Base-by-base conservation (phyloP, 2,888 invertebrate genomes). In the Melangyna quadrimaculata region DNA sequence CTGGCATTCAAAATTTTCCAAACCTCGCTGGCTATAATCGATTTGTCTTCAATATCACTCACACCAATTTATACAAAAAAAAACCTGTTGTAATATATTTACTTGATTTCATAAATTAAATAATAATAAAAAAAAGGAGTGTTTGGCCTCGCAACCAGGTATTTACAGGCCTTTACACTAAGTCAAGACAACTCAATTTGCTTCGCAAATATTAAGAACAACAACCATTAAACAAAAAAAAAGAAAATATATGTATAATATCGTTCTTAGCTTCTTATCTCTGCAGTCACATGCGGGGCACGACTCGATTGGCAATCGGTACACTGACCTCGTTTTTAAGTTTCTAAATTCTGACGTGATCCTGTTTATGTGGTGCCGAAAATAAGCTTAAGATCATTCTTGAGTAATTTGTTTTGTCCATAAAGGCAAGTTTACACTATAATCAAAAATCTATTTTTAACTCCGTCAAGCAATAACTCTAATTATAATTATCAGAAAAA, bases 261-360 rank as follows among this genome's bases (percentile, higher is more conserved):
- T 40, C n/a, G 6, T 65, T 65, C n/a, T 45, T 29, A 65, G 29
- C 24, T 65, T 12, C 65, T 65, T 65, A 65, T 65, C 65, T 29
- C 45, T 45, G 12, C 17, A 65, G 35, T 65, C 65, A 29, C 19
- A 65, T 65, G 29, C 65, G 65, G 29, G 29, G 19, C 45, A 63
- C 9, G 10, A 63, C 32, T 51, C 1, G 7, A 19, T 1, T 57
- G 12, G 3, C 19, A 45, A 65, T 65, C 65, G 63, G 63, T 63
- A 63, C 65, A 65, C 65, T 65, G 65, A 65, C 45, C 65, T 65
- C 27, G 65, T 65, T 65, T 65, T 43, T 17, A 27, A 63, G 12
- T 63, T 17, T 27, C 12, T 43, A 63, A 7, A 43, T 17, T 27
- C 12, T 43, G 27, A 45, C 45, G 19, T 45, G 45, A 65, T 65